Evolutionary conservation across 2,113 vertebrate species (phyloP).

Genomic region (Cygnus buccinator): DNA sequence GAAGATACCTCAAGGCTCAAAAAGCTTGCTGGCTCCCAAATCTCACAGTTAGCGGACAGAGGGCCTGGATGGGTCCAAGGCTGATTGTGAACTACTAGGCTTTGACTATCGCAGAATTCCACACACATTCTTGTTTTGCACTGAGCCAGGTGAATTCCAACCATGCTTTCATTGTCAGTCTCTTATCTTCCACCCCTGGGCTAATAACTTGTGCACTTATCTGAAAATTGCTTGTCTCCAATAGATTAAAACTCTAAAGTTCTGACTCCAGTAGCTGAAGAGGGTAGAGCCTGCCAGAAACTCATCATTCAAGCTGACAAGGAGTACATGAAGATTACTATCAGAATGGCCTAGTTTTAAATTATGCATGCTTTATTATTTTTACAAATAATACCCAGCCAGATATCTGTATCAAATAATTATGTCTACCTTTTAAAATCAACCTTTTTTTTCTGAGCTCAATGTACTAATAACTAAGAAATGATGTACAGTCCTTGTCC

Average conservation of each 20-base stretch:
- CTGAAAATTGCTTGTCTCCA: not conserved
- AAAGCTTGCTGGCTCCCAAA: not conserved
- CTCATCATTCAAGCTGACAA: conserved; percentile 1
- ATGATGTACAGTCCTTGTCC: not conserved
- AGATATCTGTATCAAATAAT: not conserved
- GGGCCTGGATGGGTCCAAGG: not conserved
- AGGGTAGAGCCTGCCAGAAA: not conserved
- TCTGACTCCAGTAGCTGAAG: not conserved
- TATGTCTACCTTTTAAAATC: not conserved
- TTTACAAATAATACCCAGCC: not conserved
- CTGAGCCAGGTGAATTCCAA: conserved; percentile 14
- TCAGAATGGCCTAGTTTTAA: conserved; percentile 1
- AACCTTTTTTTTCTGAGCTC: not conserved
- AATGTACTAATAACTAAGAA: not conserved
- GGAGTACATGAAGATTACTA: not conserved
- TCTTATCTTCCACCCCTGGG: conserved; percentile 1
- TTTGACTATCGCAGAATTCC: not conserved
- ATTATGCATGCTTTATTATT: not conserved
- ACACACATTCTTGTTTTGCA: not conserved
- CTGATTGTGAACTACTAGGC: not conserved
- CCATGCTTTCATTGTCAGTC: not conserved
- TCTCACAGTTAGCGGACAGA: not conserved
- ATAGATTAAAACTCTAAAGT: conserved; percentile 7
- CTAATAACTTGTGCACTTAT: not conserved
- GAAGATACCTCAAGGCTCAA: not conserved